Evolutionary conservation across 2,888 invertebrate species (phyloP).

Genomic region (Patella depressa): DNA sequence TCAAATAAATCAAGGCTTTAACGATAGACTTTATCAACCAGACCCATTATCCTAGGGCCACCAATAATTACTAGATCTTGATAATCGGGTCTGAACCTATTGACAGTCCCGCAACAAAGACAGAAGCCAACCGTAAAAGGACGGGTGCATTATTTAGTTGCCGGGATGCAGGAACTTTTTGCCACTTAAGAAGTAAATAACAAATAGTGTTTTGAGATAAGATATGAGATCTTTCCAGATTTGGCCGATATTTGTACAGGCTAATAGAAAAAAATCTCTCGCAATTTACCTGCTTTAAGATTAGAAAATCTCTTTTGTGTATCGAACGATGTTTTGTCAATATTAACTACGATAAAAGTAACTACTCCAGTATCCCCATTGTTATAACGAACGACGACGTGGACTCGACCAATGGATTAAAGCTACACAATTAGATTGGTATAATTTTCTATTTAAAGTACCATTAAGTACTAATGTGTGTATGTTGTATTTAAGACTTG

Average conservation of each 20-base stretch:
- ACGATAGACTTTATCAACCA: neutral
- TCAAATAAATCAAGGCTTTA: neutral
- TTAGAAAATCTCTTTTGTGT: too few species aligned
- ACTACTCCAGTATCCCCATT: too few species aligned
- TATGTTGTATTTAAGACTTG: too few species aligned
- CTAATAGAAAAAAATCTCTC: too few species aligned
- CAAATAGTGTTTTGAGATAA: too few species aligned
- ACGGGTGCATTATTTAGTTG: constrained; percentile 6
- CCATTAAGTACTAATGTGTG: too few species aligned
- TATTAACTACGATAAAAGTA: too few species aligned
- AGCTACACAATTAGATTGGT: neutral
- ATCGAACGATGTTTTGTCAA: too few species aligned
- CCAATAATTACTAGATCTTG: neutral
- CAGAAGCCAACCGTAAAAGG: constrained; percentile 10
- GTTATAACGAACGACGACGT: neutral
- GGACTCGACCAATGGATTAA: constrained; percentile 5
- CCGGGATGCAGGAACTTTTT: neutral
- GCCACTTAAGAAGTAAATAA: too few species aligned
- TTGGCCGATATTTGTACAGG: too few species aligned
- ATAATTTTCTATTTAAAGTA: neutral
- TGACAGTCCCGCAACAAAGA: constrained; percentile 5
- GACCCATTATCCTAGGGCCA: neutral
- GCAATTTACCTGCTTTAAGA: too few species aligned
- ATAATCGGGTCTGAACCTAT: neutral
- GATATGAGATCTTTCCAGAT: too few species aligned